phyloP scores from a whole-genome alignment of 2,797 vertebrate species.

The Columba guinea region DNA sequence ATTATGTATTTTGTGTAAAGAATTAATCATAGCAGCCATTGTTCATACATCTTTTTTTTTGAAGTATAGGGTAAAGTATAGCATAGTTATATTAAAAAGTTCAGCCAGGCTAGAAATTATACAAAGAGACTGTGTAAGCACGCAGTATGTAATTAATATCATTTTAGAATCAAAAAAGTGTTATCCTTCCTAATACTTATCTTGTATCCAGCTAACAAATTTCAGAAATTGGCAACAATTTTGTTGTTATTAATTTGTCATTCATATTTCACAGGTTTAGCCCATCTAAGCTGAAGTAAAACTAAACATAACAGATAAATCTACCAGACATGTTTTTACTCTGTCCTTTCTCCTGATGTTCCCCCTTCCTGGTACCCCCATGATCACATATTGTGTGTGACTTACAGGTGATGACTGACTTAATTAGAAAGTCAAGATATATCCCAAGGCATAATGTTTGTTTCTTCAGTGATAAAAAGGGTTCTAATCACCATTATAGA shows the following conservation, averaged over 20 bases:
- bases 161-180: neutral
- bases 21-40: neutral
- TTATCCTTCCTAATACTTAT: neutral
- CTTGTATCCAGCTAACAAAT: neutral
- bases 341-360: neutral
- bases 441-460: neutral
- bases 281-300: neutral
- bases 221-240: neutral
- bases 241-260: neutral
- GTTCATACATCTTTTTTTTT: neutral
- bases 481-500: neutral
- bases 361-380: neutral
- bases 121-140: neutral
- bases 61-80: neutral
- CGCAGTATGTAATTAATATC: neutral
- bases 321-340: accelerated
- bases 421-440: neutral
- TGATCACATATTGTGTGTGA: accelerated
- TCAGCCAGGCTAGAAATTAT: neutral
- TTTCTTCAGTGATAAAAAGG: neutral
- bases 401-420: neutral
- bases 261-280: neutral
- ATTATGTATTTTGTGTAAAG: neutral
- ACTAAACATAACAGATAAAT: neutral
- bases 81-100: neutral